These are phyloP conservation scores for Porites lutea DNA, from an alignment of 64 coral and sea anemone species.

Conservation along the genomic window DNA sequence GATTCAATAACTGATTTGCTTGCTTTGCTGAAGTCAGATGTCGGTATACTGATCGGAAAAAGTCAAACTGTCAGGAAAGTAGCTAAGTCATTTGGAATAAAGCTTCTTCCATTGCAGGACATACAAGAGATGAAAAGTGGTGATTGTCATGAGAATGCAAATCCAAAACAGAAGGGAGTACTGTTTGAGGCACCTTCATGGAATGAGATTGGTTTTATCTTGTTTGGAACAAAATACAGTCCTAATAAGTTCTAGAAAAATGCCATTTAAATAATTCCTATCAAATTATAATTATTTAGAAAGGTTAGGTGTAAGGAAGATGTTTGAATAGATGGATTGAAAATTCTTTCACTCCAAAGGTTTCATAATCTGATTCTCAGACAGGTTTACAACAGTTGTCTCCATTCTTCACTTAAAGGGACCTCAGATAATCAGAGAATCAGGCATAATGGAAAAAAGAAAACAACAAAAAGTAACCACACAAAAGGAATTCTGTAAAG, in stretches of 20 bases:
- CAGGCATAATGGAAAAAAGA: too few relatives aligned
- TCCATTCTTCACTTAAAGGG: too few relatives aligned
- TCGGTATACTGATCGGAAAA: conserved; percentile 92
- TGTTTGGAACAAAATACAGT: conserved; percentile 79
- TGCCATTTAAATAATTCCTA: background rate
- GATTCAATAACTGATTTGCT: conserved; percentile 92
- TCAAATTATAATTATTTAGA: background rate
- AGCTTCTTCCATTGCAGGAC: conserved; percentile 68
- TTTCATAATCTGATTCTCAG: too few relatives aligned
- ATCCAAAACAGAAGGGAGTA: conserved; percentile 27
- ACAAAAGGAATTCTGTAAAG: too few relatives aligned
- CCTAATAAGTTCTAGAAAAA: conserved; percentile 34
- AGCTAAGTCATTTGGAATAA: conserved; percentile 86
- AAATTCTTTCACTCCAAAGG: too few relatives aligned
- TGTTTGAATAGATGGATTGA: too few relatives aligned
- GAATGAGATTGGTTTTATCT: conserved; percentile 84
- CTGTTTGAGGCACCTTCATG: conserved; percentile 86
- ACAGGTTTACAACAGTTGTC: too few relatives aligned
- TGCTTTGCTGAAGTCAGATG: conserved; percentile 74
- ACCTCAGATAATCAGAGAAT: too few relatives aligned
- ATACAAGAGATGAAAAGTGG: conserved; percentile 24
- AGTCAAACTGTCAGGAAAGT: conserved; percentile 76
- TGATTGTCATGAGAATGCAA: background rate
- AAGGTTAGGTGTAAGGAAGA: background rate
- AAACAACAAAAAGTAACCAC: too few relatives aligned